Conservation (phyloP, 2,888 invertebrate genomes). For the Hypolimnas misippus region DNA sequence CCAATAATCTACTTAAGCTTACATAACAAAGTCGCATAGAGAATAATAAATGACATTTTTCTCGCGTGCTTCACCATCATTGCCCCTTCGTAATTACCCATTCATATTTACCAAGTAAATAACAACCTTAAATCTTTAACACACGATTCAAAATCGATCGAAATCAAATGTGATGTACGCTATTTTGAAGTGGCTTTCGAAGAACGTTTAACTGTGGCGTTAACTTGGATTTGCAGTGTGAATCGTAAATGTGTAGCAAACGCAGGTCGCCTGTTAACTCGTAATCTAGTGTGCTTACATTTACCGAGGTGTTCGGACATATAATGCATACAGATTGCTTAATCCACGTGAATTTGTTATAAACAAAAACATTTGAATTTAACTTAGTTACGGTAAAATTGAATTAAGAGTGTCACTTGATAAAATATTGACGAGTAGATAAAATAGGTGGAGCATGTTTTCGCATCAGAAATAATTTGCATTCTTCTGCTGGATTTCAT, state of each 20-base stretch:
- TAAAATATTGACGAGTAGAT: not conserved
- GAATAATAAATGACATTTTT: conserved; percentile 63
- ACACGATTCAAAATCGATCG: conserved; percentile 17
- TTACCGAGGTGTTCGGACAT: conserved; percentile 35
- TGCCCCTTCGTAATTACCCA: conserved; percentile 52
- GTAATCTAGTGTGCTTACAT: conserved; percentile 17
- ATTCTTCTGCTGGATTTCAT: no score
- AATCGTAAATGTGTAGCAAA: conserved; percentile 55
- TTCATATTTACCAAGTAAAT: conserved; percentile 17
- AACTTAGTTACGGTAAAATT: not conserved
- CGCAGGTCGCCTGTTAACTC: conserved; percentile 29
- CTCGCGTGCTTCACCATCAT: conserved; percentile 60
- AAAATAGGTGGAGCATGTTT: no score
- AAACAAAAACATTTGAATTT: conserved; percentile 9
- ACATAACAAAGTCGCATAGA: conserved; percentile 56
- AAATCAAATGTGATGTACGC: not conserved
- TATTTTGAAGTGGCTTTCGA: conserved; percentile 38
- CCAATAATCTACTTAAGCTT: conserved; percentile 69
- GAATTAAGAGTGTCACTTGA: not conserved
- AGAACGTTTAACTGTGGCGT: conserved; percentile 52
- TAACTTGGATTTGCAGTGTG: conserved; percentile 58
- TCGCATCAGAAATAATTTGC: no score
- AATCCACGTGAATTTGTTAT: conserved; percentile 12
- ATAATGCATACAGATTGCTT: conserved; percentile 38
- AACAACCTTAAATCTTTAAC: conserved; percentile 14